Evolutionary conservation across 2,113 vertebrate species (phyloP).

Genomic region (Setophaga petechia): DNA sequence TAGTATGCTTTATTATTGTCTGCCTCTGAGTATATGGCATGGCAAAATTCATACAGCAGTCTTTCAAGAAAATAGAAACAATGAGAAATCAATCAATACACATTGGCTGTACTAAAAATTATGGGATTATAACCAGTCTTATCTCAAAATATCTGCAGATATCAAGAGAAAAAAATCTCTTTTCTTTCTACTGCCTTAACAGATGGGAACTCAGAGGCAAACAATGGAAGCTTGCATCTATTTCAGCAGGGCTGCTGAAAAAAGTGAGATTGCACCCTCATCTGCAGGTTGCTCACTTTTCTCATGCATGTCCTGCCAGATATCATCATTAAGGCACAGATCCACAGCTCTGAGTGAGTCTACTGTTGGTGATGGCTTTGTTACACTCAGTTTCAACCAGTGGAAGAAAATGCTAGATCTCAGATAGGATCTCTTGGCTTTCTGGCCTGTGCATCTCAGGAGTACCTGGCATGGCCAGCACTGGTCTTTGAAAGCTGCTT

Average conservation of each 20-base stretch:
- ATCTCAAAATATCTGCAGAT: background rate
- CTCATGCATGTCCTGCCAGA: background rate
- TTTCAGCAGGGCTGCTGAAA: background rate
- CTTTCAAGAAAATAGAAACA: slow-evolving; percentile 33
- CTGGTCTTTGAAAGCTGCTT: background rate
- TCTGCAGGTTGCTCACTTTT: background rate
- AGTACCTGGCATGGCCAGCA: background rate
- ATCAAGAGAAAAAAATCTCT: background rate
- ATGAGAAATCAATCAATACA: background rate
- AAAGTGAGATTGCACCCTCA: background rate
- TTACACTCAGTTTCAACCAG: background rate
- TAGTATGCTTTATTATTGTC: slow-evolving; percentile 9
- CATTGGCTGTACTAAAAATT: background rate
- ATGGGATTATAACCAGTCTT: background rate
- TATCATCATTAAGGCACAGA: background rate
- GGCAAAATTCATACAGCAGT: slow-evolving; percentile 1
- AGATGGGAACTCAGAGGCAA: background rate
- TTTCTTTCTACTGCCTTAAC: background rate
- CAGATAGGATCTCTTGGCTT: background rate
- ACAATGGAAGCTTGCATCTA: background rate
- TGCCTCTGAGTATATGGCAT: background rate
- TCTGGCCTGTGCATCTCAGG: background rate
- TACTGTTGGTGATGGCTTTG: background rate
- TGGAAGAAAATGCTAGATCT: background rate
- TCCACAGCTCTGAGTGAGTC: background rate